Evolutionary conservation across 2,113 vertebrate genomes (phyloP).

Genomic region (Microcebus tavaratra): DNA sequence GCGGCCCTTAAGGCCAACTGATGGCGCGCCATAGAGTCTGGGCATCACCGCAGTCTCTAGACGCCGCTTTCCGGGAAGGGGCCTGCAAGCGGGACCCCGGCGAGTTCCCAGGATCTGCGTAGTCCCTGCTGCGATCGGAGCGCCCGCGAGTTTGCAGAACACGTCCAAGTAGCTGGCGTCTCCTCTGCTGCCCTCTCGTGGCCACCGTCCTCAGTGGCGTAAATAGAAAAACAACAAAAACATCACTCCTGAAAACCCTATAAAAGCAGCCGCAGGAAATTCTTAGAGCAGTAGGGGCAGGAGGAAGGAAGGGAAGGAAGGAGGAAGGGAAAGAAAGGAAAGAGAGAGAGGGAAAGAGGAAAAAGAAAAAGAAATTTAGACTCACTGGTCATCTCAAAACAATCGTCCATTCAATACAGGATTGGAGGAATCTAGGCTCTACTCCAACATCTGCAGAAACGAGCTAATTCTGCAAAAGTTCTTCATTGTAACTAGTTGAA

Average conservation of each 20-base stretch:
- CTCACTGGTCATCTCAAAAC: not conserved
- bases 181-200: constrained; percentile 72
- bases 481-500: not conserved
- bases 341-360: not conserved
- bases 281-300: not conserved
- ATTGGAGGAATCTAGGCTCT: not conserved
- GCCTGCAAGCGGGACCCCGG: not conserved
- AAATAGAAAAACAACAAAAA: not conserved
- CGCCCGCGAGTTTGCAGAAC: not conserved
- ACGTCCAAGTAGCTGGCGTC: not conserved
- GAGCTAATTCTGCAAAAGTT: constrained; percentile 1
- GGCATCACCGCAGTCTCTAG: not conserved
- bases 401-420: not conserved
- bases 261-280: not conserved
- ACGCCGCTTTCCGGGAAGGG: not conserved
- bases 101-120: not conserved
- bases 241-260: not conserved
- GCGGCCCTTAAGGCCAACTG: not conserved
- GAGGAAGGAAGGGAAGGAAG: too few relatives aligned
- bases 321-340: not conserved
- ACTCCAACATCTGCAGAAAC: not conserved
- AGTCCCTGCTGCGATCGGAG: not conserved
- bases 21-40: not conserved
- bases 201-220: constrained; percentile 34
- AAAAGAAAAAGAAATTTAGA: not conserved